These are phyloP conservation scores for Macrobrachium rosenbergii DNA, from an alignment of 1,140 invertebrate species.

Conservation along the genomic window DNA sequence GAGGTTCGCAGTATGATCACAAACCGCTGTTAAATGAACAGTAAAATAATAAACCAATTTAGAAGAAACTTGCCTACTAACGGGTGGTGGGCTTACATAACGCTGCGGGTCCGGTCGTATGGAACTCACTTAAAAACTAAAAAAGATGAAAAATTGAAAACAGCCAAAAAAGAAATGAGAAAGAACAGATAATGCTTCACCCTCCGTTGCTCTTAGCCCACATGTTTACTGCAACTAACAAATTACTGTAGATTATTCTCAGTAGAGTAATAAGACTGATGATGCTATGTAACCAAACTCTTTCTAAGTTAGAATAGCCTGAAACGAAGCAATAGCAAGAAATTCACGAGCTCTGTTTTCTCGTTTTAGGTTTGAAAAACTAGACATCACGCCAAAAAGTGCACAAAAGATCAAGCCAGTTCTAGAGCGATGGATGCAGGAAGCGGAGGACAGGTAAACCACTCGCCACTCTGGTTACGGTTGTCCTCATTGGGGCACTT, in stretches of 20 bases:
- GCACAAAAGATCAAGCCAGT: conserved; percentile 99
- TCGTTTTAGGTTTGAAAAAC: conserved; percentile 93
- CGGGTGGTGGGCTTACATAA: conserved; percentile 57
- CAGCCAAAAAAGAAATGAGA: background rate
- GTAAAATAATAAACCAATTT: conserved; percentile 23
- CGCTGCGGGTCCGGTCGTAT: conserved; percentile 44
- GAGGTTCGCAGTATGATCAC: background rate
- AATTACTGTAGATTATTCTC: conserved; percentile 53
- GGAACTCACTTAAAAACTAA: conserved; percentile 31
- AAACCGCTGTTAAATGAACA: background rate
- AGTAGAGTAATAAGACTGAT: conserved; percentile 50
- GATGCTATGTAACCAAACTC: conserved; percentile 48
- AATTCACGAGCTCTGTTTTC: conserved; percentile 64
- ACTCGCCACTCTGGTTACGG: conserved; percentile 61
- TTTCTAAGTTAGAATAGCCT: conserved; percentile 59
- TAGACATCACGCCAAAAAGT: conserved; percentile 99
- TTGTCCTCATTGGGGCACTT: conserved; percentile 39
- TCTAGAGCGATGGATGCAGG: conserved; percentile 97
- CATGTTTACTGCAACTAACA: conserved; percentile 60
- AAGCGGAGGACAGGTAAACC: conserved; percentile 92
- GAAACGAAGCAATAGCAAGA: conserved; percentile 57
- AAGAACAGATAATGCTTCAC: conserved; percentile 49
- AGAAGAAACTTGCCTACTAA: conserved; percentile 53
- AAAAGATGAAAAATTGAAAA: background rate
- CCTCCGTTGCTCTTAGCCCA: conserved; percentile 58